These are phyloP conservation scores for Cossypha polioptera DNA, from an alignment of 2,797 vertebrate genomes.

Conservation along the genomic window DNA sequence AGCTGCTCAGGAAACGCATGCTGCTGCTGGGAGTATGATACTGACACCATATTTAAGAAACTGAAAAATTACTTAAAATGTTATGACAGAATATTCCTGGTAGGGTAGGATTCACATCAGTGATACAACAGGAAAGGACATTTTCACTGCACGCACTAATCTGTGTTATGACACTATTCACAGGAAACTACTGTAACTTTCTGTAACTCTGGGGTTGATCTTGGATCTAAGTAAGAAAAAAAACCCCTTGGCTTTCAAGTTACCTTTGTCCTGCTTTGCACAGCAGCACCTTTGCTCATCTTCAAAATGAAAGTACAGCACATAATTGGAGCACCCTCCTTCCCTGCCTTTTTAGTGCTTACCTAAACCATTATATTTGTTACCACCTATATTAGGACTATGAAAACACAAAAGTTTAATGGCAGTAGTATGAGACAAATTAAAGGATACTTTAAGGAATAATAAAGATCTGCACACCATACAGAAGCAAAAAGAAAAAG, in stretches of 20 bases:
- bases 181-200: neutral
- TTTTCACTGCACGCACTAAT: neutral
- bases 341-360: neutral
- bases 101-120: neutral
- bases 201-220: neutral
- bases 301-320: neutral
- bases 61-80: neutral
- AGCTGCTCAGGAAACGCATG: neutral
- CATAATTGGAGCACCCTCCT: neutral
- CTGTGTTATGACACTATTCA: neutral
- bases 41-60: neutral
- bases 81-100: neutral
- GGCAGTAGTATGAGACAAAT: neutral
- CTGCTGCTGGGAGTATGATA: neutral
- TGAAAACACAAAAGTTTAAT: neutral
- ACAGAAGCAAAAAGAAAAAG: neutral
- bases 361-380: neutral
- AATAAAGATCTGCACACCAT: neutral
- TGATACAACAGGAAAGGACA: neutral
- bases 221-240: neutral
- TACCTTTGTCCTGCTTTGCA: neutral
- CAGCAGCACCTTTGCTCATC: neutral
- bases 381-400: neutral
- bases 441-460: neutral
- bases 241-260: rapidly evolving